Conservation (phyloP, 2,888 invertebrate species). For the Trilocha varians region DNA sequence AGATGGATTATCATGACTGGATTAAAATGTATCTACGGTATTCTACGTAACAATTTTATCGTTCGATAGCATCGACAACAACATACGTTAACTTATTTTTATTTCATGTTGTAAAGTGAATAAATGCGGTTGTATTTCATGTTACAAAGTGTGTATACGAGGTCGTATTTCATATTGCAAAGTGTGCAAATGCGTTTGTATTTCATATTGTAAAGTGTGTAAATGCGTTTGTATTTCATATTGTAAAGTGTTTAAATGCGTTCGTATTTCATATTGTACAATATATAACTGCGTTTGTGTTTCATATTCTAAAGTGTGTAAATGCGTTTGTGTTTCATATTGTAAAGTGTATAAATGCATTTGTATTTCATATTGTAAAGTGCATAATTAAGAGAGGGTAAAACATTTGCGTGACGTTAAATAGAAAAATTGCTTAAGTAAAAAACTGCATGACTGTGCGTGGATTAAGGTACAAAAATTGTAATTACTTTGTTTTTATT, state of each 20-base stretch:
- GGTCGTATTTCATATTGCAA: not conserved
- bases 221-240: not conserved
- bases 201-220: not conserved
- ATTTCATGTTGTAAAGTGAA: slow-evolving; percentile 1
- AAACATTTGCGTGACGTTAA: too few species aligned
- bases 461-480: too few species aligned
- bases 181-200: not conserved
- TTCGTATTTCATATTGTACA: too few species aligned
- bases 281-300: too few species aligned
- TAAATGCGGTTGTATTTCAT: not conserved
- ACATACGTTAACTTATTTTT: not conserved
- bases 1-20: slow-evolving; percentile 2
- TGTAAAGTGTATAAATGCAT: too few species aligned
- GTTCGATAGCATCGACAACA: slow-evolving; percentile 3
- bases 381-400: too few species aligned
- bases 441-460: too few species aligned
- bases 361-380: too few species aligned
- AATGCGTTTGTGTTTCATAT: too few species aligned
- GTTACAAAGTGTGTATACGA: not conserved
- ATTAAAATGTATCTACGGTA: slow-evolving; percentile 5
- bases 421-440: too few species aligned
- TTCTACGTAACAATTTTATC: slow-evolving; percentile 6
- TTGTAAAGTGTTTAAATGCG: not conserved
- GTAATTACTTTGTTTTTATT: too few species aligned
- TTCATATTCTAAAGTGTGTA: too few species aligned